Conservation (phyloP, 2,113 vertebrate species). For the Ammodytes dubius region DNA sequence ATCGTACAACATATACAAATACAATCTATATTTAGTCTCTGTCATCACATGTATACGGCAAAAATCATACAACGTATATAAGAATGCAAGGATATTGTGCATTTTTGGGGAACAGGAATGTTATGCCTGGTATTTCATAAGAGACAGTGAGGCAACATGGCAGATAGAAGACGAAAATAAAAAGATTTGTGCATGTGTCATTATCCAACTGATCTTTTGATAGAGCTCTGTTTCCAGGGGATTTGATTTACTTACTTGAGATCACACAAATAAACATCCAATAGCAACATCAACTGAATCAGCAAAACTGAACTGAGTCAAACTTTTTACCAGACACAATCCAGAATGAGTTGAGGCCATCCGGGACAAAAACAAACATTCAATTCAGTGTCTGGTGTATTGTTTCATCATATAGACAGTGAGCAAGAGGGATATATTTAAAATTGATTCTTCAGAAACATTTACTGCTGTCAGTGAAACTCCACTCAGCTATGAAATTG, state of each 20-base stretch:
- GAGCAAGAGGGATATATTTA: not conserved
- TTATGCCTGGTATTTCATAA: not conserved
- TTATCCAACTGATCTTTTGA: not conserved
- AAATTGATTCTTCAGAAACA: slow-evolving; percentile 15
- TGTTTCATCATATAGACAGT: not conserved
- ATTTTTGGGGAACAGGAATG: not conserved
- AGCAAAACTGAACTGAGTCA: not conserved
- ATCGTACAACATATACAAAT: not conserved
- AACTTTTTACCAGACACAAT: not conserved
- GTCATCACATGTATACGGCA: not conserved
- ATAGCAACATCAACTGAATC: too few species aligned
- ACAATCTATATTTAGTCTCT: not conserved
- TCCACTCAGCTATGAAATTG: slow-evolving; percentile 44
- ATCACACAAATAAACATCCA: too few species aligned
- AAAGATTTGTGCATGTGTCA: not conserved
- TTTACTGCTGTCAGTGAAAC: not conserved
- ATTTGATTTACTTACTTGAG: not conserved
- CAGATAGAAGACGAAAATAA: not conserved
- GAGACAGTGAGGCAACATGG: not conserved
- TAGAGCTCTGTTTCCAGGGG: not conserved
- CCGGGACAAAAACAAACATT: not conserved
- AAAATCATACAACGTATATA: not conserved
- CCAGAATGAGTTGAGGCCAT: not conserved
- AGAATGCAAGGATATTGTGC: not conserved
- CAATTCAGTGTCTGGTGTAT: not conserved